Percentiles rank a stretch among this genome's conserved stretches.
Conservation (phyloP, 2,797 vertebrate genomes). For the Eidolon dupreanum region DNA sequence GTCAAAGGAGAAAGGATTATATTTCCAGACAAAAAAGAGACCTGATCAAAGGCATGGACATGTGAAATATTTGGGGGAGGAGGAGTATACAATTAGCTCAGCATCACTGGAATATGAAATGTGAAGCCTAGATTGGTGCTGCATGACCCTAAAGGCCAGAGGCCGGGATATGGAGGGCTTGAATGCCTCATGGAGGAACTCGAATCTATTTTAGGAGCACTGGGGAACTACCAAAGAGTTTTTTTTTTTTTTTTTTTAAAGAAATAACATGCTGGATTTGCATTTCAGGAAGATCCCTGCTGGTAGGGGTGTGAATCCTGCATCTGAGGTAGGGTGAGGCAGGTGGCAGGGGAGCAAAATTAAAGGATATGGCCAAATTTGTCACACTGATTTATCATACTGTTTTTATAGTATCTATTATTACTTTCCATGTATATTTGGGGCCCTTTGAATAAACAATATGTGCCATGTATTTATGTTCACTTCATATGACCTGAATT, state of each 20-base stretch:
- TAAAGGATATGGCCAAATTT: background rate
- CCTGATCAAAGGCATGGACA: background rate
- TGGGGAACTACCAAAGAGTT: background rate
- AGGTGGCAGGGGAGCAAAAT: background rate
- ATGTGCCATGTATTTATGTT: background rate
- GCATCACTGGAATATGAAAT: background rate
- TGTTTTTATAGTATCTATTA: background rate
- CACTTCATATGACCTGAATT: background rate
- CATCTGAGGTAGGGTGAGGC: background rate
- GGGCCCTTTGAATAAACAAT: background rate
- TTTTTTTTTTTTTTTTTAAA: background rate
- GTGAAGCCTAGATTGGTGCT: background rate
- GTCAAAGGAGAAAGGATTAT: background rate
- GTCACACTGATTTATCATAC: background rate
- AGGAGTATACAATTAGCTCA: background rate
- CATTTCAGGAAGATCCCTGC: background rate
- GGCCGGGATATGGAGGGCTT: no score
- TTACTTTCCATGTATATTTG: background rate
- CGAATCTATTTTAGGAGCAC: background rate
- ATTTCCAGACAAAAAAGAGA: background rate
- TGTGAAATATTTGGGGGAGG: background rate
- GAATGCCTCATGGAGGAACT: background rate
- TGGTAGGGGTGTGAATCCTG: background rate
- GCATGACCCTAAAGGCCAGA: background rate
- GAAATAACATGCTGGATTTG: background rate